Evolutionary conservation across 2,797 vertebrate species (phyloP).

Genomic region (Melanotaenia boesemani): DNA sequence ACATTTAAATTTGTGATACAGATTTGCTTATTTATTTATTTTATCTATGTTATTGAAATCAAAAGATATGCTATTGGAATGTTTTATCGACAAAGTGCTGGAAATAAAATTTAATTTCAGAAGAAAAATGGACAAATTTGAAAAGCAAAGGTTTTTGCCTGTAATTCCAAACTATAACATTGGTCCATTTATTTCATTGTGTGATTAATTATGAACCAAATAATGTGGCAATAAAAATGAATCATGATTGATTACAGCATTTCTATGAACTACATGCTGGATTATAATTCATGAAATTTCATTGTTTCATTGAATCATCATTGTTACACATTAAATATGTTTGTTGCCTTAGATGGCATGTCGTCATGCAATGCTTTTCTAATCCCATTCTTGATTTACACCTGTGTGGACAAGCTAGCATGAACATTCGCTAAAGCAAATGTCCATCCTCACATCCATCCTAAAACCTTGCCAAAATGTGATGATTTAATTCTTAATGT

Average conservation of each 20-base stretch:
- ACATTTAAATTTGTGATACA: not conserved
- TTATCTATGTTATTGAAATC: not conserved
- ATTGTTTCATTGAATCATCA: too few relatives aligned
- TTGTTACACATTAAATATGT: constrained; percentile 43
- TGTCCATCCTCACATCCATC: constrained; percentile 18
- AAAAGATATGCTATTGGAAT: not conserved
- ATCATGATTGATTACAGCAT: not conserved
- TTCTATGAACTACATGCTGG: constrained; percentile 24
- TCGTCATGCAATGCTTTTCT: constrained; percentile 53
- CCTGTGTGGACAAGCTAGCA: constrained; percentile 34
- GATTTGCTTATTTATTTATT: not conserved
- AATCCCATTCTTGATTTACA: constrained; percentile 50
- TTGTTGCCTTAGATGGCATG: constrained; percentile 39
- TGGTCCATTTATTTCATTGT: not conserved
- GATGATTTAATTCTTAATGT: constrained; percentile 28
- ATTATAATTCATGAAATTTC: constrained; percentile 28
- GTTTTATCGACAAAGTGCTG: not conserved
- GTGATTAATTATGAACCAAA: not conserved
- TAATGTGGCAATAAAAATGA: not conserved
- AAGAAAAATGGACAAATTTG: not conserved
- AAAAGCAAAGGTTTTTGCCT: not conserved
- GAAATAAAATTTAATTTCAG: not conserved
- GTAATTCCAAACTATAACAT: not conserved
- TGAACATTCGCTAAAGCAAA: constrained; percentile 44
- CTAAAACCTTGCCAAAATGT: constrained; percentile 14